Evolutionary conservation across 1,140 invertebrate genomes (phyloP), one percentile per base, ranked within the genome.

Genomic region (Drosophila tani): DNA sequence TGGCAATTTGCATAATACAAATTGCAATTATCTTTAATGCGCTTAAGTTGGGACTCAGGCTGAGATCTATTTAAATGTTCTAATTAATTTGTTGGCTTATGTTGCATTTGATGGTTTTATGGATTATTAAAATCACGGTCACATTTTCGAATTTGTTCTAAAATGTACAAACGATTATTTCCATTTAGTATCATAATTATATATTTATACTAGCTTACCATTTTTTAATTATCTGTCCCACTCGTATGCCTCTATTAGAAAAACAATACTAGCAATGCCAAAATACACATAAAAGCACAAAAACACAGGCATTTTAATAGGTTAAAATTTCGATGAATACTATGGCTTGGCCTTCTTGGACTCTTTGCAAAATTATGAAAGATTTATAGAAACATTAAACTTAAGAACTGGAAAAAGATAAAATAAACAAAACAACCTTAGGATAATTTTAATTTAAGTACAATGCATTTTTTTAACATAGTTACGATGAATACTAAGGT

Each of bases 1-100:
- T 41, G 62, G n/a, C 63, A 57, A 79, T 79, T 79, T 79, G 70
- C 75, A 79, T 78, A 78, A 78, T 78, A 63, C 41, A 79, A 79
- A 75, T 73, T 80, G 55, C 77, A 80, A 80, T 80, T 80, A 80
- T 80, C 49, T 67, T 79, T 74, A 80, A 80, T 80, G 77, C 60
- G 77, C 77, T 79, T 79, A 79, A 59, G 32, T 46, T 45, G 40
- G 27, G 27, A 15, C 38, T 27, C n/a, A 24, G 17, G 38, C 19
- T 35, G 19, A 15, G 47, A 24, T 35, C 58, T 27, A 75, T 47
- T 75, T 53, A 51, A 38, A 64, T 43, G 45, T 62, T 62, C 64
- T 62, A 77, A 77, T 69, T 77, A 43, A 43, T 55, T 77, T 68
- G 76, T 40, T 56, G n/a, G 17, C 6, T 56, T 15, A 24, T 38